Conservation (phyloP, 1,140 invertebrate species). For the Rhyzopertha dominica region DNA sequence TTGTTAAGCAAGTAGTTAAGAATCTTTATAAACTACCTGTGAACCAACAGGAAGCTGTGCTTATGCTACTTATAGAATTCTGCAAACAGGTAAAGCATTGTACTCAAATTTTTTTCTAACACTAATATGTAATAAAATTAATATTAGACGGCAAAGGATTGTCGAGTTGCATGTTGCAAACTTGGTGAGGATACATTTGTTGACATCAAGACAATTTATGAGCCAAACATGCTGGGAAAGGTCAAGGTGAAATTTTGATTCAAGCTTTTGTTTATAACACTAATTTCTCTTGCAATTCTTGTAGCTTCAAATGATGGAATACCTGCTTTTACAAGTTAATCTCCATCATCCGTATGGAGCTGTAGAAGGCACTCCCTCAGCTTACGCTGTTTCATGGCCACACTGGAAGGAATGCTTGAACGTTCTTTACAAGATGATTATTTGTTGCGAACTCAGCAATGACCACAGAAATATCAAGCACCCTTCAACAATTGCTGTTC, state of each 20-base stretch:
- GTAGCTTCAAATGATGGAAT: constrained; percentile 29
- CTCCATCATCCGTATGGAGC: constrained; percentile 37
- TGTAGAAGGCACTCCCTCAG: constrained; percentile 17
- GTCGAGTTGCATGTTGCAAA: constrained; percentile 32
- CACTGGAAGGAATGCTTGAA: constrained; percentile 30
- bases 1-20: constrained; percentile 25
- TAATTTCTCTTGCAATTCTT: constrained; percentile 6
- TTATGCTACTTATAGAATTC: constrained; percentile 27
- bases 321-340: constrained; percentile 35
- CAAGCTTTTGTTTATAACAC: not conserved
- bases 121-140: constrained; percentile 5
- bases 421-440: constrained; percentile 25
- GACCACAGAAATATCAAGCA: constrained; percentile 21
- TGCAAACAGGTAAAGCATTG: constrained; percentile 27
- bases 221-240: not conserved
- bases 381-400: constrained; percentile 30
- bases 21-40: constrained; percentile 12
- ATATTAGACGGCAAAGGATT: constrained; percentile 37
- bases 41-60: constrained; percentile 22
- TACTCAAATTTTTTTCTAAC: not conserved
- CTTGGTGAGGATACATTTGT: constrained; percentile 26
- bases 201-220: not conserved
- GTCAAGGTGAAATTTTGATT: constrained; percentile 13
- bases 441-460: too few species aligned
- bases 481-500: constrained; percentile 20